Percentiles rank a stretch among this genome's conserved stretches.
These are phyloP conservation scores for Protodeltote pygarga DNA, from an alignment of 2,888 invertebrate genomes.

Conservation along the genomic window DNA sequence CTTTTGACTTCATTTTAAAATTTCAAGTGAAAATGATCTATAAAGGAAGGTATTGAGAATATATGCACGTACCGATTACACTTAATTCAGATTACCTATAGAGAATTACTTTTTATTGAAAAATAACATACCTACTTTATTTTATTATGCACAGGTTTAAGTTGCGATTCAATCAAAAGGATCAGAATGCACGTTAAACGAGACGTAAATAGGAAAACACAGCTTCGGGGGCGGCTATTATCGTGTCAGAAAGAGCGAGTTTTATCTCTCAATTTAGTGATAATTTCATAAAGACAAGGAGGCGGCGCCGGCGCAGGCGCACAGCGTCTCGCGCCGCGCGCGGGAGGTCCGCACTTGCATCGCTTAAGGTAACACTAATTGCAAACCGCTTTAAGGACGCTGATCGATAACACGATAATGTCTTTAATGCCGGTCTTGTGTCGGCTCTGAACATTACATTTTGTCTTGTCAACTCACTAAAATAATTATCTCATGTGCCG, in stretches of 20 bases:
- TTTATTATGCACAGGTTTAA: constrained; percentile 4
- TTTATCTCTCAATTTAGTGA: constrained; percentile 83
- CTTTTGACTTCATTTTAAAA: background rate
- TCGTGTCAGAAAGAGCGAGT: constrained; percentile 71
- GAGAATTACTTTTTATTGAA: background rate
- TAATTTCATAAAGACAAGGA: constrained; percentile 75
- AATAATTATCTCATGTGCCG: constrained; percentile 49
- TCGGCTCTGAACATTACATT: constrained; percentile 67
- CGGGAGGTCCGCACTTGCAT: constrained; percentile 72
- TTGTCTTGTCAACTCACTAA: constrained; percentile 60
- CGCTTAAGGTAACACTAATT: constrained; percentile 73
- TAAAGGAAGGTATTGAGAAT: too few species aligned
- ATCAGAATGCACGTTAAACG: constrained; percentile 49
- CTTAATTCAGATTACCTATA: too few species aligned
- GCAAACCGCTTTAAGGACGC: constrained; percentile 76
- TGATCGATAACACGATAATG: constrained; percentile 82
- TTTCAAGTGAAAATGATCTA: background rate
- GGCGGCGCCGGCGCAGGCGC: constrained; percentile 62
- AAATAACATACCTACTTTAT: background rate
- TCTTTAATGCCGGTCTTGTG: constrained; percentile 74
- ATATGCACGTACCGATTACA: too few species aligned
- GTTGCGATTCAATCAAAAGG: constrained; percentile 46
- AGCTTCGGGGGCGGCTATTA: constrained; percentile 70
- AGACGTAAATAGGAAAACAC: constrained; percentile 71
- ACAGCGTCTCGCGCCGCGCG: constrained; percentile 54